A percentile compares a stretch with the other conserved stretches of the same genome.
phyloP scores from a whole-genome alignment of 2,113 vertebrate genomes.

The Spea multiplicata region DNA sequence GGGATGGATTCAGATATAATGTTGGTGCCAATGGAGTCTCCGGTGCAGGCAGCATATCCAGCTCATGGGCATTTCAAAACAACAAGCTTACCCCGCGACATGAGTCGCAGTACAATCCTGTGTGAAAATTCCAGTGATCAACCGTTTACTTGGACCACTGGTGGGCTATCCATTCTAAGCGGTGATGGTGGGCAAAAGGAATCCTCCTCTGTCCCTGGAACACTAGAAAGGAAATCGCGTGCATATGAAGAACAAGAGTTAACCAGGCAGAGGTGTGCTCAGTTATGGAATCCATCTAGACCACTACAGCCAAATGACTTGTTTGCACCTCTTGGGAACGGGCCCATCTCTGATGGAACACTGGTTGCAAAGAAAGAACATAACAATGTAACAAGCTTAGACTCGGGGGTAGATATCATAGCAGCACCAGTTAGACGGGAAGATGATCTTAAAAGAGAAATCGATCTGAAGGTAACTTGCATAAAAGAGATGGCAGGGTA shows the following conservation, averaged over 20 bases:
- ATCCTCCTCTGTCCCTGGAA: conserved; percentile 19
- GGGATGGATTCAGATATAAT: not conserved
- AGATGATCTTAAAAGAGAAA: conserved; percentile 4
- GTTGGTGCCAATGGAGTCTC: conserved; percentile 35
- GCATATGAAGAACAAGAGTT: not conserved
- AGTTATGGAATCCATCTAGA: conserved; percentile 17
- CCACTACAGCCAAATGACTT: conserved; percentile 32
- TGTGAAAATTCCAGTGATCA: conserved; percentile 24
- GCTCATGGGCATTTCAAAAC: no score
- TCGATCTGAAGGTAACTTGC: not conserved
- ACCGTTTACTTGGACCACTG: conserved; percentile 30
- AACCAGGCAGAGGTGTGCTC: not conserved
- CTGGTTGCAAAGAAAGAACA: conserved; percentile 11
- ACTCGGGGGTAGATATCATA: conserved; percentile 47
- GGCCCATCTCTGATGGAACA: conserved; percentile 14
- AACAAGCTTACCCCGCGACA: conserved; percentile 4
- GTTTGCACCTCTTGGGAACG: conserved; percentile 41
- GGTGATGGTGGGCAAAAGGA: not conserved
- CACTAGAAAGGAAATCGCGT: not conserved
- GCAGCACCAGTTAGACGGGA: not conserved
- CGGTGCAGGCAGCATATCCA: conserved; percentile 6
- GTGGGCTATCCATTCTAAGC: not conserved
- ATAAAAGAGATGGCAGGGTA: no score
- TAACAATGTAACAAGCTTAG: conserved; percentile 30
- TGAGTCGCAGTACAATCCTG: conserved; percentile 12